Evolutionary conservation across 2,797 vertebrate genomes (phyloP).

Genomic region (Tolypeutes matacus): DNA sequence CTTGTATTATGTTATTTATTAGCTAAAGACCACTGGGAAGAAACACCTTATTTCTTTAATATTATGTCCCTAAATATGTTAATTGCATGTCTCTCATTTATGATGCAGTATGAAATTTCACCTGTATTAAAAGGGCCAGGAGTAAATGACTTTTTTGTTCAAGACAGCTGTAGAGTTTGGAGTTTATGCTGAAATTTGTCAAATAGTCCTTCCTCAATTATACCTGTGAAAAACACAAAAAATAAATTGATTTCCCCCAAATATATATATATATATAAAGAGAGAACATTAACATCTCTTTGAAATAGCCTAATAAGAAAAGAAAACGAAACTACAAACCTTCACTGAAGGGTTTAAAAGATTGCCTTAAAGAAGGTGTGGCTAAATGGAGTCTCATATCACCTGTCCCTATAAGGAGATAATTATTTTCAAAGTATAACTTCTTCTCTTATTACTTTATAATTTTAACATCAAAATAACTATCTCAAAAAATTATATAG

Average conservation of each 20-base stretch:
- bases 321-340: background rate
- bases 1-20: constrained; percentile 78
- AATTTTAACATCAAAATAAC: background rate
- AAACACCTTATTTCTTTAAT: constrained; percentile 72
- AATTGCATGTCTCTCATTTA: constrained; percentile 82
- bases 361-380: background rate
- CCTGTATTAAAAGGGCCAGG: constrained; percentile 84
- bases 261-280: no score
- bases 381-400: background rate
- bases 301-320: background rate
- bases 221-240: no score
- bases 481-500: background rate
- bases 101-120: constrained; percentile 82
- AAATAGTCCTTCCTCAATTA: no score
- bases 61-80: constrained; percentile 79
- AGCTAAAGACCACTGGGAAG: constrained; percentile 76
- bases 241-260: no score
- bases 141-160: constrained; percentile 83
- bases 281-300: background rate
- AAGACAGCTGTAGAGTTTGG: constrained; percentile 84
- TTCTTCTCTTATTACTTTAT: background rate
- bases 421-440: background rate
- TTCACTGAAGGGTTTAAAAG: background rate
- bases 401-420: background rate
- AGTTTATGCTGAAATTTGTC: constrained; percentile 78